These are phyloP conservation scores for Periophthalmodon schlosseri DNA, from an alignment of 2,113 vertebrate genomes.

Conservation along the genomic window DNA sequence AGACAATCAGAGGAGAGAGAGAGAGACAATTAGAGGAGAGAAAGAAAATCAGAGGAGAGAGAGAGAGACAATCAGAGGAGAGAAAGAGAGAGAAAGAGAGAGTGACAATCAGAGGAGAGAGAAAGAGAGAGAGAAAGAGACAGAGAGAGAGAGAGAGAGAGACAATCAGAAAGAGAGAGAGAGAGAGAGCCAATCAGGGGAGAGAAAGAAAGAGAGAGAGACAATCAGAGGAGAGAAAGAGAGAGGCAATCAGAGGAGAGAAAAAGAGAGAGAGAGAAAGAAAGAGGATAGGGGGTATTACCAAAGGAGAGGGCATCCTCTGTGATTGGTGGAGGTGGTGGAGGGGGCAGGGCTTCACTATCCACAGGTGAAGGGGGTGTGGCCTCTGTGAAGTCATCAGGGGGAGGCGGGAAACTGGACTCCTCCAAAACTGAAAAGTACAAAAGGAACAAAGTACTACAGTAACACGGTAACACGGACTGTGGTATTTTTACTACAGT, in stretches of 20 bases:
- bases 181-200: not conserved
- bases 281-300: not conserved
- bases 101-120: not conserved
- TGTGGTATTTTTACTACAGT: too few relatives aligned
- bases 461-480: too few relatives aligned
- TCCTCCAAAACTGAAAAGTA: constrained; percentile 69
- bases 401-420: constrained; percentile 45
- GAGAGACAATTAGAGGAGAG: not conserved
- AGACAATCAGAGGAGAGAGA: not conserved
- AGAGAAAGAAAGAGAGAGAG: not conserved
- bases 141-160: not conserved
- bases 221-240: too few relatives aligned
- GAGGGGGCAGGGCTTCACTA: constrained; percentile 52
- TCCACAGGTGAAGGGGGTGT: constrained; percentile 27
- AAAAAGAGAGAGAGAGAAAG: too few relatives aligned
- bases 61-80: not conserved
- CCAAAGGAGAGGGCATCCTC: constrained; percentile 47
- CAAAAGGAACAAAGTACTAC: too few relatives aligned
- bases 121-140: not conserved
- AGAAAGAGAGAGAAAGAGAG: not conserved
- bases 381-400: constrained; percentile 14
- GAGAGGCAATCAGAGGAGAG: too few relatives aligned
- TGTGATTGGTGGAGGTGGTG: constrained; percentile 38
- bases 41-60: too few relatives aligned
- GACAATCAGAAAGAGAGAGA: not conserved